Percentiles rank a stretch among this genome's conserved stretches.
Conservation (phyloP, 30 jellyfish, hydroid and myxozoan genomes). For the Mastigias papua region DNA sequence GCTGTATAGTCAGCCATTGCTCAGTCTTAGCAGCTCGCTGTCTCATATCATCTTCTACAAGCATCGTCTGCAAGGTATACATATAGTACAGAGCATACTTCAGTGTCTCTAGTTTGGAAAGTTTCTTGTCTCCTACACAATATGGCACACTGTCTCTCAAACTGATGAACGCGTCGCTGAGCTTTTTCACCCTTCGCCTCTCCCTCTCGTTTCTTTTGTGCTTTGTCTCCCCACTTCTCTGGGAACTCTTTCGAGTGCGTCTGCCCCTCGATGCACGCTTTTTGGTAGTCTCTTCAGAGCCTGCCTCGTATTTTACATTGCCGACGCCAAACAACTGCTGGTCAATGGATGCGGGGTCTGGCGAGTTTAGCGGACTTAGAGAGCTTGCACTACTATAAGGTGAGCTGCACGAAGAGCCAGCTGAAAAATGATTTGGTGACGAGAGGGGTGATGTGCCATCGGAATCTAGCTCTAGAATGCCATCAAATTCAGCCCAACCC, state of each 20-base stretch:
- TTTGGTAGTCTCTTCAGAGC: slow-evolving; percentile 17
- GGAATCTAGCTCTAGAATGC: slow-evolving; percentile 69
- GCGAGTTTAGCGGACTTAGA: slow-evolving; percentile 65
- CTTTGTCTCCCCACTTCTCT: slow-evolving; percentile 79
- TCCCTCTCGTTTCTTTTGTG: slow-evolving; percentile 83
- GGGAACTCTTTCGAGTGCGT: slow-evolving; percentile 51
- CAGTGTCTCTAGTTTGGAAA: slow-evolving; percentile 79
- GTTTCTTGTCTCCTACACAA: slow-evolving; percentile 74
- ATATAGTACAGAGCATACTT: slow-evolving; percentile 76
- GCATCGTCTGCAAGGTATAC: slow-evolving; percentile 33
- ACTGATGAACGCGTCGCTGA: slow-evolving; percentile 80
- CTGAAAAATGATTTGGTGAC: slow-evolving; percentile 71
- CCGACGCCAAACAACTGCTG: slow-evolving; percentile 65
- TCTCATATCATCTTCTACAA: slow-evolving; percentile 58
- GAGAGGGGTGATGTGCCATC: slow-evolving; percentile 73
- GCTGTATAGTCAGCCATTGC: slow-evolving; percentile 67
- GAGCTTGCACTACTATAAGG: slow-evolving; percentile 65
- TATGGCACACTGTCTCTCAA: slow-evolving; percentile 78
- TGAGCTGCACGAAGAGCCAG: slow-evolving; percentile 66
- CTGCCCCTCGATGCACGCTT: slow-evolving; percentile 46
- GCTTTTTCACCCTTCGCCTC: slow-evolving; percentile 76
- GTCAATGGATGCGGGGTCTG: slow-evolving; percentile 69
- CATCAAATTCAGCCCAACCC: slow-evolving; percentile 76
- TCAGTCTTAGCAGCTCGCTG: slow-evolving; percentile 47
- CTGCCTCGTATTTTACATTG: background rate